Evolutionary conservation across 2,113 vertebrate genomes (phyloP), one percentile per base, ranked within the genome.

Genomic region (Scatophagus argus): DNA sequence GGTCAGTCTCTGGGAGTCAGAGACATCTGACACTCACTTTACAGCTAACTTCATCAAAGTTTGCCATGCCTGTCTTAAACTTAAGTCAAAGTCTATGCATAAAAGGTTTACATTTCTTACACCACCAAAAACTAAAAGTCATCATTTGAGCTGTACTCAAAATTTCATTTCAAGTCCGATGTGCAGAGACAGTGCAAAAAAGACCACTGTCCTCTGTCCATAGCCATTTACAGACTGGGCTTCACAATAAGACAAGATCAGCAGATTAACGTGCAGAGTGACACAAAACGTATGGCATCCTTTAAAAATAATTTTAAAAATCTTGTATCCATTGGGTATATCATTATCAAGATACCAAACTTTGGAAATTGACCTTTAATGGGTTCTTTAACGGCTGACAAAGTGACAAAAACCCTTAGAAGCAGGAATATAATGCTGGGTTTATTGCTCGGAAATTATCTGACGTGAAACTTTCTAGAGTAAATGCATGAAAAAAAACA

Each of bases 61-160:
- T 25, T n/a, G n/a, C n/a, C n/a, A n/a, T n/a, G n/a, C n/a, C n/a
- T n/a, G n/a, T n/a, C n/a, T n/a, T n/a, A n/a, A n/a, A n/a, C n/a
- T n/a, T n/a, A n/a, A n/a, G n/a, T n/a, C 3, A 0, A 6, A n/a
- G 6, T 21, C 5, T 0, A 1, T 29, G 17, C 14, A 32, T 44
- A 23, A 58, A 44, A 58, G 2, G 13, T 27, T 0, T 31, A n/a
- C 8, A 11, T n/a, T 17, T 58, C 8, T 46, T 13, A 3, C 13
- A 25, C 11, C 4, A 41, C 3, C 17, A 27, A 3, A 16, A 31
- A 52, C 25, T 34, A 34, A 11, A 12, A 52, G 25, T 32, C 36
- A 11, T 16, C 32, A 19, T n/a, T 27, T 55, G n/a, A n/a, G n/a
- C n/a, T n/a, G n/a, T n/a, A n/a, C n/a, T n/a, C n/a, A n/a, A n/a